A percentile compares a stretch with the other conserved stretches of the same genome.
Evolutionary conservation across 1,140 invertebrate genomes (phyloP).

Genomic region (Drosophila pseudoananassae): DNA sequence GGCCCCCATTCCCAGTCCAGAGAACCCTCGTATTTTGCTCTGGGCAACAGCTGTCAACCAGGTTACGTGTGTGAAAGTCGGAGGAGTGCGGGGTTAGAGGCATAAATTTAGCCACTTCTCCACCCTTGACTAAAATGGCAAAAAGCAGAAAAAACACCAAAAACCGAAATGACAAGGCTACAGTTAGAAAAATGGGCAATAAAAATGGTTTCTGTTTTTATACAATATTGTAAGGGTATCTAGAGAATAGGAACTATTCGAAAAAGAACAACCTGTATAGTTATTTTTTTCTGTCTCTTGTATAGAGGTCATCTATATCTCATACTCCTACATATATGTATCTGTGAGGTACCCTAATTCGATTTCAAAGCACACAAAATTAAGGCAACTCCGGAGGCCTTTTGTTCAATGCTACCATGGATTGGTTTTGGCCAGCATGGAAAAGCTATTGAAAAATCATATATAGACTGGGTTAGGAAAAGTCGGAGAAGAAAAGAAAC

Average conservation of each 20-base stretch:
- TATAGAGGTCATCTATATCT: conserved; percentile 26
- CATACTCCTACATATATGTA: conserved; percentile 9
- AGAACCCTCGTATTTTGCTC: conserved; percentile 32
- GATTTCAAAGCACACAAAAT: conserved; percentile 74
- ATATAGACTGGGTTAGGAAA: conserved; percentile 17
- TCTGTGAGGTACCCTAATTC: conserved; percentile 64
- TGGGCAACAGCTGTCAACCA: conserved; percentile 76
- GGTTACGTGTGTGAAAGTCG: conserved; percentile 68
- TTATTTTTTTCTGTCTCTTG: not conserved
- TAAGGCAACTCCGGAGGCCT: conserved; percentile 60
- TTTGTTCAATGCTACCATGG: conserved; percentile 49
- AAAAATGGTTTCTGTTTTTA: not conserved
- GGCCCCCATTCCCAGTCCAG: not conserved
- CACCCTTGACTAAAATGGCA: conserved; percentile 17
- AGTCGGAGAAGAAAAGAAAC: conserved; percentile 14
- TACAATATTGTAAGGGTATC: not conserved
- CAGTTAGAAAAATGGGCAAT: not conserved
- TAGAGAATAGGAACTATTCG: too few species aligned
- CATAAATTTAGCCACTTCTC: conserved; percentile 56
- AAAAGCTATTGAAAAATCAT: conserved; percentile 73
- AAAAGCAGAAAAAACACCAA: conserved; percentile 34
- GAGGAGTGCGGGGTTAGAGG: conserved; percentile 14
- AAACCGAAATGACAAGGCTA: conserved; percentile 47
- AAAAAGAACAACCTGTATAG: too few species aligned
- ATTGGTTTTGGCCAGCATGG: conserved; percentile 23